Percentiles rank a stretch among this genome's conserved stretches.
Evolutionary conservation across 2,888 invertebrate species (phyloP).

Genomic region (Drosophila birchii): DNA sequence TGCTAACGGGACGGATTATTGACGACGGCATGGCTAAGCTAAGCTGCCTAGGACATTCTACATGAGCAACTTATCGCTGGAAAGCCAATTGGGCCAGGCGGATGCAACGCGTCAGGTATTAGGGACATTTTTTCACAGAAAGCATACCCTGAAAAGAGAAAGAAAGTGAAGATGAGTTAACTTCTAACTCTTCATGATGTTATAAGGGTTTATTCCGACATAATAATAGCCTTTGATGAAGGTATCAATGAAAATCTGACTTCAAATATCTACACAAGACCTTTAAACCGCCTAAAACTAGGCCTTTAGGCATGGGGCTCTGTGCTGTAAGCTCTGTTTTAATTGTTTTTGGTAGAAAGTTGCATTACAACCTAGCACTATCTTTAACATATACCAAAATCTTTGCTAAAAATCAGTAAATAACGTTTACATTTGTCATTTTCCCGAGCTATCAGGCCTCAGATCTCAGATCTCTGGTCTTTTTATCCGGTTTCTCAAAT

Average conservation of each 20-base stretch:
- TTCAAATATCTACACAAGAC: not conserved
- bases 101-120: not conserved
- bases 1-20: conserved; percentile 82
- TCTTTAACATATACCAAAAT: not conserved
- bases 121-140: conserved; percentile 21
- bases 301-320: not conserved
- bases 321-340: not conserved
- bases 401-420: not conserved
- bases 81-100: not conserved
- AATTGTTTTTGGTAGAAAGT: not conserved
- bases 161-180: not conserved
- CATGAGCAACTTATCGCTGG: not conserved
- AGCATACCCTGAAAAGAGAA: conserved; percentile 26
- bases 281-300: not conserved
- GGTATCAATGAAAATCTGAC: not conserved
- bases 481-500: conserved; percentile 26
- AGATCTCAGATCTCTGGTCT: not conserved
- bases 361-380: not conserved
- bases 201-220: not conserved
- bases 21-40: conserved; percentile 62
- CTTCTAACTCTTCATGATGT: not conserved
- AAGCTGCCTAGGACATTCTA: conserved; percentile 28
- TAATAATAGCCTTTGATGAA: not conserved
- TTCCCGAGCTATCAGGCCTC: conserved; percentile 4
- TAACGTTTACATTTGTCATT: conserved; percentile 5